Conservation (phyloP, 2,888 invertebrate genomes). For the Himalopsyche anomala region DNA sequence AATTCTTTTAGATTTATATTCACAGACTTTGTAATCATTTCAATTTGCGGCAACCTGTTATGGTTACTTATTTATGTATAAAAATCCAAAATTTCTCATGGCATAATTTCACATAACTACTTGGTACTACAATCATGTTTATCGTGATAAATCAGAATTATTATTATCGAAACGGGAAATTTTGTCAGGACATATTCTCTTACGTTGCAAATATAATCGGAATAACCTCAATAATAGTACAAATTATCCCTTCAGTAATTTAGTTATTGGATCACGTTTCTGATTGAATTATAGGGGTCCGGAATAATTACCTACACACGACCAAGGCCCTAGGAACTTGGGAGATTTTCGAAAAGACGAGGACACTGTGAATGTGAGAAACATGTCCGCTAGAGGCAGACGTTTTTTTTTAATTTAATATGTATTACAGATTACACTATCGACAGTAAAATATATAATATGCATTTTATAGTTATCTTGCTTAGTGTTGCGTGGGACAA, state of each 20-base stretch:
- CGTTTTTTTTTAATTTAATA: too few species aligned
- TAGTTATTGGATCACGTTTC: conserved; percentile 10
- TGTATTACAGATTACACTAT: too few species aligned
- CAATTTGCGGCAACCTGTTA: too few species aligned
- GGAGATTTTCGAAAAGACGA: conserved; percentile 16
- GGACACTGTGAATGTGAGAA: conserved; percentile 4
- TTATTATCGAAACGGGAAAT: background rate
- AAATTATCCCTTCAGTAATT: conserved; percentile 13
- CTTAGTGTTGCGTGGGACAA: too few species aligned
- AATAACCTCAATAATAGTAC: background rate
- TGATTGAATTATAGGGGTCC: conserved; percentile 3
- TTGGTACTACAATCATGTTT: background rate
- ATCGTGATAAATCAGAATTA: conserved; percentile 8
- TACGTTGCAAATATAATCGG: background rate
- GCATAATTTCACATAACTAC: background rate
- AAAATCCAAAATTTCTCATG: background rate
- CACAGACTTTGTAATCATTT: too few species aligned
- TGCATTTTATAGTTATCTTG: too few species aligned
- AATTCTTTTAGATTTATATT: too few species aligned
- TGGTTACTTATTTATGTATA: background rate
- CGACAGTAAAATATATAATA: too few species aligned
- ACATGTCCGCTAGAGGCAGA: background rate
- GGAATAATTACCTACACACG: conserved; percentile 17
- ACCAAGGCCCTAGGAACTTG: conserved; percentile 14
- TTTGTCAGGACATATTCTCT: background rate